These are phyloP conservation scores for Pogonus chalceus DNA, from an alignment of 1,140 invertebrate genomes.

Conservation along the genomic window DNA sequence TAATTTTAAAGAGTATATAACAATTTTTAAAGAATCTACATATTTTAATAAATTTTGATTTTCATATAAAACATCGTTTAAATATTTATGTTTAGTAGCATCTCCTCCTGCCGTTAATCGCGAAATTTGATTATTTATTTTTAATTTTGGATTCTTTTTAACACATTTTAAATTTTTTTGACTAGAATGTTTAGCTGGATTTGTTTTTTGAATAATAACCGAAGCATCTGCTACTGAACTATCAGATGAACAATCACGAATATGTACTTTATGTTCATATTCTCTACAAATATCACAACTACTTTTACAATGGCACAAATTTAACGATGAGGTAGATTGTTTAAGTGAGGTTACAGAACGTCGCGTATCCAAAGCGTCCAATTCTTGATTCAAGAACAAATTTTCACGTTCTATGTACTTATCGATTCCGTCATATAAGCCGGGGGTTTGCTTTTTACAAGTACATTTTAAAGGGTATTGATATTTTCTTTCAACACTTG, in stretches of 20 bases:
- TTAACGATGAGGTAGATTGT: constrained; percentile 22
- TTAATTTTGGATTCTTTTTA: no score
- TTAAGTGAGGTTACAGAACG: constrained; percentile 28
- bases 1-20: constrained; percentile 24
- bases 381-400: constrained; percentile 26
- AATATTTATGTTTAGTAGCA: no score
- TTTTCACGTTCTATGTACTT: constrained; percentile 27
- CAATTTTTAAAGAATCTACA: constrained; percentile 26
- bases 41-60: constrained; percentile 18
- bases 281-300: background rate
- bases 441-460: background rate
- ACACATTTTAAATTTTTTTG: no score
- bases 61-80: background rate
- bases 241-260: no score
- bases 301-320: background rate
- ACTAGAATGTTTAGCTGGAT: no score
- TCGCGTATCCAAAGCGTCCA: constrained; percentile 28
- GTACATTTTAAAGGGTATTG: background rate
- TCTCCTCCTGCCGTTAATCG: no score
- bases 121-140: no score
- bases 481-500: constrained; percentile 6
- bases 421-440: constrained; percentile 14
- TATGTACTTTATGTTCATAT: background rate
- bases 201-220: no score
- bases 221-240: no score